Percentiles rank a stretch among this genome's conserved stretches.
phyloP scores from a whole-genome alignment of 2,113 vertebrate species.

The Halcyon malimbica region DNA sequence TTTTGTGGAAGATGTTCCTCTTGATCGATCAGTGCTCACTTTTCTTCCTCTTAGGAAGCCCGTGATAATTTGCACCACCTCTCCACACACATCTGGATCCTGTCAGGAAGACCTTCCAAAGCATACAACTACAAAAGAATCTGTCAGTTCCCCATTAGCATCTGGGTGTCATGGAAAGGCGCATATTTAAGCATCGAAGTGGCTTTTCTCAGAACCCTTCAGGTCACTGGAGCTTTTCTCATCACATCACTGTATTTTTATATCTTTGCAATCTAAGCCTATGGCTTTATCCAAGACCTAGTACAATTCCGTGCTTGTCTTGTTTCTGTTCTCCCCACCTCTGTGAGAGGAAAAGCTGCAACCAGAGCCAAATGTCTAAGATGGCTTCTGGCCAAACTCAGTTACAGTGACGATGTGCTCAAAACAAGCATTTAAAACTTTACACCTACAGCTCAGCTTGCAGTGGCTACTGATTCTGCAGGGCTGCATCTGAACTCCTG shows the following conservation, averaged over 20 bases:
- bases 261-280: not conserved
- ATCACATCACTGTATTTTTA: not conserved
- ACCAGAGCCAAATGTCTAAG: fast-evolving
- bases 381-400: not conserved
- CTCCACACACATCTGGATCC: not conserved
- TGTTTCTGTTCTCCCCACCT: not conserved
- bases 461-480: not conserved
- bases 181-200: not conserved
- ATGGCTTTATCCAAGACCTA: fast-evolving
- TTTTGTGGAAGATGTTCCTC: not conserved
- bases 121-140: not conserved
- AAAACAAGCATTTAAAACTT: not conserved
- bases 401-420: not conserved
- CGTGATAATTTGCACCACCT: not conserved
- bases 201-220: not conserved
- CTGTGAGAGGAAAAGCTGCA: not conserved
- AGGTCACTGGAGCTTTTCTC: not conserved
- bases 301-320: not conserved
- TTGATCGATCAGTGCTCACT: not conserved
- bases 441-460: not conserved
- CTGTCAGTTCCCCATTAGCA: fast-evolving
- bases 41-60: not conserved
- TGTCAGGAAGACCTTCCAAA: not conserved
- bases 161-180: fast-evolving
- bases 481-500: not conserved